Evolutionary conservation across 2,797 vertebrate genomes (phyloP), one percentile per base, ranked within the genome.

Genomic region (Takifugu ocellatus): DNA sequence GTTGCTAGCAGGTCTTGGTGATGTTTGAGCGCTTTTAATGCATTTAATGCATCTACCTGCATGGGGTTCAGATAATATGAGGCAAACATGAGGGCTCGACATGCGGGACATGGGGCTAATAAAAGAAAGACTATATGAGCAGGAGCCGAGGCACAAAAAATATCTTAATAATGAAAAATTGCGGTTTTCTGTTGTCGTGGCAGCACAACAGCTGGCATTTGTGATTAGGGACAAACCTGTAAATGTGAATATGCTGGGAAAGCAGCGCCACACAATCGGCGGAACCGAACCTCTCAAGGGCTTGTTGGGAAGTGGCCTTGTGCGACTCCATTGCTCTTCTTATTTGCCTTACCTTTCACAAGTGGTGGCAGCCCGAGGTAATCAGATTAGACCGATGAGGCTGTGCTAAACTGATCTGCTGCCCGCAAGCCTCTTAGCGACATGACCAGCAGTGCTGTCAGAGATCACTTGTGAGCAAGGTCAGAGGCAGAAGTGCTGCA

Each of bases 311-410:
- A 46, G 21, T 39, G 44, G 3, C 44, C 44, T n/a, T 5, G 44
- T 21, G 6, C 2, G 44, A 44, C 14, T 17, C 6, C 43, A 44
- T 5, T 21, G 16, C 17, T 46, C 4, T 68, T 78, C 68, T 67
- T 62, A 49, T 74, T 62, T 72, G 42, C 58, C 63, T 74, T 76
- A 67, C 62, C 75, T 74, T 70, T 55, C 55, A 61, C 74, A 83
- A 21, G 70, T 66, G 70, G 78, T 80, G 62, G 79, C 77, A 61
- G 78, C 79, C 83, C 82, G 77, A 77, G 75, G 79, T 92, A 90
- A 92, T 91, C 84, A 87, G 90, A 90, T 92, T 91, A 91, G 82
- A 82, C 74, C 82, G 84, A 85, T 73, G 86, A 88, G 84, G 83
- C 74, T 71, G 77, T 66, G 82, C 88, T 90, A 81, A 90, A 89